phyloP scores from a whole-genome alignment of 2,888 invertebrate species.

The Tinea semifulvella region DNA sequence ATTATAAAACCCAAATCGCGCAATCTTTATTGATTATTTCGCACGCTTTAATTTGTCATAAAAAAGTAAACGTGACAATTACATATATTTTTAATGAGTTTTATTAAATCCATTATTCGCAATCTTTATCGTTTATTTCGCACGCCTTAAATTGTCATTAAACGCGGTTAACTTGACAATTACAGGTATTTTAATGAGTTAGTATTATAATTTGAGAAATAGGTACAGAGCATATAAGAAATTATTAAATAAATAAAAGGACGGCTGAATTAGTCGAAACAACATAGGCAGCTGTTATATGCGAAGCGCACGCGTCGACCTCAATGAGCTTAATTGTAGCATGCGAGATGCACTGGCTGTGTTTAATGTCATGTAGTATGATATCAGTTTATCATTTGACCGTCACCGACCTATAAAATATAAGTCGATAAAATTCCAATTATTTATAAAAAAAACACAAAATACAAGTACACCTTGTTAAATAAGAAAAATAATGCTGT shows the following conservation, averaged over 20 bases:
- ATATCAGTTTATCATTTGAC: constrained; percentile 3
- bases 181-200: no score
- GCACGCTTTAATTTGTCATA: no score
- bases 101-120: no score
- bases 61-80: no score
- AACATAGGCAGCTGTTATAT: constrained; percentile 6
- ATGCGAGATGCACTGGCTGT: constrained; percentile 28
- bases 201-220: no score
- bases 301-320: constrained; percentile 8
- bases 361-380: constrained; percentile 20
- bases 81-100: no score
- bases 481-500: background rate
- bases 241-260: background rate
- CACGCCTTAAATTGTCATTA: no score
- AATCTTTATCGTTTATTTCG: no score
- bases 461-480: background rate
- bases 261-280: background rate
- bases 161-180: no score
- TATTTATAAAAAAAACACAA: background rate
- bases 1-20: no score
- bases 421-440: background rate
- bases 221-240: no score
- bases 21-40: no score
- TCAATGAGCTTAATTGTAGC: constrained; percentile 53
- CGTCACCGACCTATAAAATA: background rate